Percentiles rank a stretch among this genome's conserved stretches.
Conservation (phyloP, 2,113 vertebrate genomes). For the Theristicus caerulescens region DNA sequence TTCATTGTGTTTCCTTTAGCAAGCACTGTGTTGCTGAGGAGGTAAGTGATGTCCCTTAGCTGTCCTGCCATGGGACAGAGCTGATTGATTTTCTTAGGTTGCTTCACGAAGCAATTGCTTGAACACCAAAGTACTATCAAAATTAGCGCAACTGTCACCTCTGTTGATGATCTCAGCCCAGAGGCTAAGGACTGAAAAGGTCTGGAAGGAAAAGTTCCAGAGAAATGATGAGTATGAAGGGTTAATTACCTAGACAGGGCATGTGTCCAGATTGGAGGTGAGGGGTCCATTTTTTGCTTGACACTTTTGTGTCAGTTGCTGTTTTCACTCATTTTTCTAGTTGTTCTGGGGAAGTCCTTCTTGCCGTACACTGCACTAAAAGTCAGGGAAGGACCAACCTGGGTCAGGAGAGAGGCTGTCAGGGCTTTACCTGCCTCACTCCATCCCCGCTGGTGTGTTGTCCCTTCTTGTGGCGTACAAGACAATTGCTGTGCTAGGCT, state of each 20-base stretch:
- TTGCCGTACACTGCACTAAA: not conserved
- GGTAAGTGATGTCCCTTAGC: not conserved
- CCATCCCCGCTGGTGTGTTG: not conserved
- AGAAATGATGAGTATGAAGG: not conserved
- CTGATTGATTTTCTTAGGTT: not conserved
- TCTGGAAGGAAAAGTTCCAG: not conserved
- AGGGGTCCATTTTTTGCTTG: not conserved
- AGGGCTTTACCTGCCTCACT: not conserved
- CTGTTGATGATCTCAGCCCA: not conserved
- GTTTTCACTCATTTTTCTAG: not conserved
- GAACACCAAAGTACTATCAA: not conserved
- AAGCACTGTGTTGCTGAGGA: not conserved
- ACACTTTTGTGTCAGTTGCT: not conserved
- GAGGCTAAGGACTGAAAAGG: not conserved
- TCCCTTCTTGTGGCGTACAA: rapidly evolving
- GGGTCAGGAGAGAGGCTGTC: not conserved
- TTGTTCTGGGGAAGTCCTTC: not conserved
- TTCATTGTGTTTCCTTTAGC: not conserved
- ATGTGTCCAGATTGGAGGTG: not conserved
- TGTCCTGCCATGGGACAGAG: not conserved
- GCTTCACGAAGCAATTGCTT: not conserved
- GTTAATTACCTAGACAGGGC: not conserved
- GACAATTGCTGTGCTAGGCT: not conserved
- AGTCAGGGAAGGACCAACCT: not conserved
- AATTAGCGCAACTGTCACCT: not conserved